These are phyloP conservation scores for Saturnia pavonia DNA, from an alignment of 2,888 invertebrate genomes.

Conservation along the genomic window DNA sequence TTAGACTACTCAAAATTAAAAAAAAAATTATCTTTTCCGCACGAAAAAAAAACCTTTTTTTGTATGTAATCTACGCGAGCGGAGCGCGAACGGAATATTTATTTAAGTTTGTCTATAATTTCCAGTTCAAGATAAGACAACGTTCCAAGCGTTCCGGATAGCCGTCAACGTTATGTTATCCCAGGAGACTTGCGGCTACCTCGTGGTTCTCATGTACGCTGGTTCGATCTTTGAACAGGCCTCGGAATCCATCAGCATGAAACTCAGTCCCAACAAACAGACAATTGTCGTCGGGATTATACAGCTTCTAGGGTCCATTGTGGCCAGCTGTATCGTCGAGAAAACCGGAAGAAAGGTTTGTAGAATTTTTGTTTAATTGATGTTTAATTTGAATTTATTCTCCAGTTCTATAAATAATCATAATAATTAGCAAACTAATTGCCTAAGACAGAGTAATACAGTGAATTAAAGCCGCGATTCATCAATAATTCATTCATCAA, in stretches of 20 bases:
- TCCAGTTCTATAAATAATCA: not conserved
- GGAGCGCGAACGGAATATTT: too few relatives aligned
- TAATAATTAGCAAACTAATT: too few relatives aligned
- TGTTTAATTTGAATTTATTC: not conserved
- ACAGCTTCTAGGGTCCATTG: conserved; percentile 69
- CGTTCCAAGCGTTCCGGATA: conserved; percentile 74
- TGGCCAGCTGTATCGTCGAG: conserved; percentile 75
- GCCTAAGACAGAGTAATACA: too few relatives aligned
- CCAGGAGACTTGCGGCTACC: conserved; percentile 75
- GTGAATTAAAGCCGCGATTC: too few relatives aligned
- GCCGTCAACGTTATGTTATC: conserved; percentile 75
- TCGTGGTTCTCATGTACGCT: conserved; percentile 77
- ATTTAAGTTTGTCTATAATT: conserved; percentile 22
- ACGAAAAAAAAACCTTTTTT: too few relatives aligned
- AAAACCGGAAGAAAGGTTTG: conserved; percentile 73
- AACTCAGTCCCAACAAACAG: conserved; percentile 74
- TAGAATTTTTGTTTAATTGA: not conserved
- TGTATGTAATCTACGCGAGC: too few relatives aligned
- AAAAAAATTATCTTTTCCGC: too few relatives aligned
- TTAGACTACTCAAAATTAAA: too few relatives aligned
- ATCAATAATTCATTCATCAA: too few relatives aligned
- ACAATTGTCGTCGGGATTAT: conserved; percentile 73
- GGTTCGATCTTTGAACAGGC: conserved; percentile 76
- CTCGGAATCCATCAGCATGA: conserved; percentile 67
- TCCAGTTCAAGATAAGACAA: conserved; percentile 72